Evolutionary conservation across 2,888 invertebrate genomes (phyloP).

Genomic region (Drosophila melanosoma): DNA sequence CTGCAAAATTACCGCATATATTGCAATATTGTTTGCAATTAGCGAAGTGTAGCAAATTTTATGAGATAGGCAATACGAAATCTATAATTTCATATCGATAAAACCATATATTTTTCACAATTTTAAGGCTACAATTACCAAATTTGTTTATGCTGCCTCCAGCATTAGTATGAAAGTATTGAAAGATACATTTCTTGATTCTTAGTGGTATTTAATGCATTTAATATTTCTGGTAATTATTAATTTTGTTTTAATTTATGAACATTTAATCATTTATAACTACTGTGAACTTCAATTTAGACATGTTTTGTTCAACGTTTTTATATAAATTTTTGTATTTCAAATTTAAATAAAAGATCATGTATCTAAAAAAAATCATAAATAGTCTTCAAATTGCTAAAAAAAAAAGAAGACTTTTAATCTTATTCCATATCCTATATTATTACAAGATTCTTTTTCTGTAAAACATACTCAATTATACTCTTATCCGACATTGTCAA

Average conservation of each 20-base stretch:
- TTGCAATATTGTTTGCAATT: neutral
- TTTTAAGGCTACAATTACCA: no score
- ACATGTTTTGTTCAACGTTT: no score
- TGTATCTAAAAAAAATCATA: no score
- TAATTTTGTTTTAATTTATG: neutral
- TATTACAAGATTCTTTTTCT: neutral
- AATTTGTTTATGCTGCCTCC: neutral
- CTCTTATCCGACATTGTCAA: neutral
- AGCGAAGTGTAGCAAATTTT: neutral
- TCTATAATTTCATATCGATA: no score
- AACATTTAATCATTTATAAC: neutral
- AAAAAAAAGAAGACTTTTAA: neutral
- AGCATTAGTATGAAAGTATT: no score
- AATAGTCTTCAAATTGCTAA: no score
- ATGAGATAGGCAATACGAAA: neutral
- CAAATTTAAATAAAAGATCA: no score
- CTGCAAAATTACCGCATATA: neutral
- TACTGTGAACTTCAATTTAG: neutral
- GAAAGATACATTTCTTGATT: no score
- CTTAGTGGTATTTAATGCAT: neutral
- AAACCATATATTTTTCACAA: no score
- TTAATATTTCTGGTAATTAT: neutral
- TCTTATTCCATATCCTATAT: neutral
- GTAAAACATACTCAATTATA: conserved; percentile 2
- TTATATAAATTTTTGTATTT: no score